A percentile compares a stretch with the other conserved stretches of the same genome.
phyloP scores from a whole-genome alignment of 2,888 invertebrate species.

The Abrostola tripartita region DNA sequence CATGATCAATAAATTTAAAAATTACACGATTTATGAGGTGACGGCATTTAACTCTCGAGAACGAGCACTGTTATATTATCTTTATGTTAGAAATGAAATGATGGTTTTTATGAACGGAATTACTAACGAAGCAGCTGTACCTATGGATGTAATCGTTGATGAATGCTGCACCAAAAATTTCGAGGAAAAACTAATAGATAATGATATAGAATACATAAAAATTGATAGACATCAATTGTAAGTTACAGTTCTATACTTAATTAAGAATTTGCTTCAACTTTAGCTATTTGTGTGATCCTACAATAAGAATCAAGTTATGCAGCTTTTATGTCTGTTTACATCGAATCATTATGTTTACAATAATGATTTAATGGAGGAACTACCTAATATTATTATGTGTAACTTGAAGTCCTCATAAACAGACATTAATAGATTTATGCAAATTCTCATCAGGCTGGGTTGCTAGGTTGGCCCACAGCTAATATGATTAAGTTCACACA shows the following conservation, averaged over 20 bases:
- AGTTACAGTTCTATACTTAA: slow-evolving; percentile 23
- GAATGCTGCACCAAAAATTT: slow-evolving; percentile 58
- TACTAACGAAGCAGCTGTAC: slow-evolving; percentile 76
- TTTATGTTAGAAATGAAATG: slow-evolving; percentile 59
- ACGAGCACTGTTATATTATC: slow-evolving; percentile 66
- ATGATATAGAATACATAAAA: slow-evolving; percentile 68
- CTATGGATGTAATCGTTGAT: slow-evolving; percentile 73
- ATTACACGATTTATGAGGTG: slow-evolving; percentile 70
- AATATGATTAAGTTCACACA: too few species aligned
- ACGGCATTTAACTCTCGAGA: slow-evolving; percentile 76
- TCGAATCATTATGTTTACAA: too few species aligned
- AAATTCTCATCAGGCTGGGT: too few species aligned
- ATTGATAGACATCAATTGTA: slow-evolving; percentile 56
- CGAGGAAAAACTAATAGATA: slow-evolving; percentile 62
- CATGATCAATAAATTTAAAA: slow-evolving; percentile 21
- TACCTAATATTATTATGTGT: too few species aligned
- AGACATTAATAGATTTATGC: too few species aligned
- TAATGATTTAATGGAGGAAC: too few species aligned
- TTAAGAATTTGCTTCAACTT: too few species aligned
- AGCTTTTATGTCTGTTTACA: too few species aligned
- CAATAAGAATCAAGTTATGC: too few species aligned
- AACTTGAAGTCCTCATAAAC: too few species aligned
- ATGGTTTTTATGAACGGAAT: slow-evolving; percentile 74
- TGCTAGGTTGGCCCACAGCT: too few species aligned
- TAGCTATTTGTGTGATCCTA: too few species aligned